A percentile compares a stretch with the other conserved stretches of the same genome.
These are phyloP conservation scores for Chiloscyllium punctatum DNA, from an alignment of 2,797 vertebrate genomes.

Conservation along the genomic window DNA sequence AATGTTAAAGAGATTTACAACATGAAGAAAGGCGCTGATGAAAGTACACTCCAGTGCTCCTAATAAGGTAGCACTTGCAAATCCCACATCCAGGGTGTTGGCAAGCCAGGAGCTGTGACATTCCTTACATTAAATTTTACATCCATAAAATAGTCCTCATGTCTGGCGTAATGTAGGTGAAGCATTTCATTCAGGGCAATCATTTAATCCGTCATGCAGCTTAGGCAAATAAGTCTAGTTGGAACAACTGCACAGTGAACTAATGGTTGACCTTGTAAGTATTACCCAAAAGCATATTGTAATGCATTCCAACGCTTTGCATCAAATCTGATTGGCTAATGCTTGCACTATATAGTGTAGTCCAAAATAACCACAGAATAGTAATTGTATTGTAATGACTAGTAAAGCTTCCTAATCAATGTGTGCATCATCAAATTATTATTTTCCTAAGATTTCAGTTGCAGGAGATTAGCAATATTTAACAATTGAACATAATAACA, in stretches of 20 bases:
- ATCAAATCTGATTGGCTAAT: not conserved
- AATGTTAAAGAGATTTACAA: not conserved
- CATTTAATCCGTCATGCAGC: not conserved
- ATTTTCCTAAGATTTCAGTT: not conserved
- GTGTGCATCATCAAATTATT: not conserved
- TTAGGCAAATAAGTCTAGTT: not conserved
- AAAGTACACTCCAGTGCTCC: not conserved
- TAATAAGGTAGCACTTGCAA: not conserved
- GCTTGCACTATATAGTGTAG: not conserved
- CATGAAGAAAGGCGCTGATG: too few relatives aligned
- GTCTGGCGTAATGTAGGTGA: not conserved
- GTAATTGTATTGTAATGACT: not conserved
- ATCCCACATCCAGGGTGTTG: too few relatives aligned
- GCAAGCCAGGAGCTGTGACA: not conserved
- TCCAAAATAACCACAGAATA: not conserved
- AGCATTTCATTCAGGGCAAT: not conserved
- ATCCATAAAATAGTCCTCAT: not conserved
- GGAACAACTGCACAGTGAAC: not conserved
- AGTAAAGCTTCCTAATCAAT: not conserved
- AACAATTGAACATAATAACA: conserved; percentile 18
- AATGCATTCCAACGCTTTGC: not conserved
- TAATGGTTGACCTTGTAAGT: not conserved
- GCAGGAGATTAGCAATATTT: conserved; percentile 7
- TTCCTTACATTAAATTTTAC: not conserved
- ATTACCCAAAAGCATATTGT: not conserved